Evolutionary conservation across 2,888 invertebrate genomes (phyloP), one percentile per base, ranked within the genome.

Genomic region (Nysson spinosus): DNA sequence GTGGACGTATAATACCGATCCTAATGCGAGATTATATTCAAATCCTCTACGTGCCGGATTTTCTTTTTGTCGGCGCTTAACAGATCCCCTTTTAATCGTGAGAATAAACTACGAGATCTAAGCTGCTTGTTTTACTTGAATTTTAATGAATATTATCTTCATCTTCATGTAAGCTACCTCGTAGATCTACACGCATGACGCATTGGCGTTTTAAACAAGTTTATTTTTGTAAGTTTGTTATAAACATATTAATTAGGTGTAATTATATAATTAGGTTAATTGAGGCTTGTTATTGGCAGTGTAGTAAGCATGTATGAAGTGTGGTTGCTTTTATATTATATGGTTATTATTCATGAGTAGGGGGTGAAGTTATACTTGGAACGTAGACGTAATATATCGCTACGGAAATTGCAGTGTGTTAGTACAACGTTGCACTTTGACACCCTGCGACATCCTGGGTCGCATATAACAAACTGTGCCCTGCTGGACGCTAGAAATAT

Each of bases 361-460:
- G 57, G 56, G 34, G 19, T 42, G 17, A 52, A 63, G 57, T 57
- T 63, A 66, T 57, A 52, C 51, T 50, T 44, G 46, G 55, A 44
- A 52, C 47, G 49, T 55, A 49, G 44, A 39, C 63, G 17, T 62
- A 64, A 64, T 64, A 35, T 65, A 65, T 65, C 32, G 63, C 39
- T 42, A 5, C 42, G 62, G 63, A 64, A 64, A 64, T 64, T 61
- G 54, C 54, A 54, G 37, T 32, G 63, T 64, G 61, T 62, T 64
- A 40, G 54, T 61, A 43, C 62, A 43, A 54, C 49, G 63, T 61
- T 61, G 63, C 54, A 43, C 42, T 62, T 44, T 64, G 42, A 43
- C 61, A 52, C 61, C 63, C 63, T 47, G 54, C 61, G 63, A 46
- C 37, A 61, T 64, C 61, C 62, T 52, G 63, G 63, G 52, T 64